Base-by-base conservation (phyloP, 2,888 invertebrate species). In the Himalopsyche kuldschensis region DNA sequence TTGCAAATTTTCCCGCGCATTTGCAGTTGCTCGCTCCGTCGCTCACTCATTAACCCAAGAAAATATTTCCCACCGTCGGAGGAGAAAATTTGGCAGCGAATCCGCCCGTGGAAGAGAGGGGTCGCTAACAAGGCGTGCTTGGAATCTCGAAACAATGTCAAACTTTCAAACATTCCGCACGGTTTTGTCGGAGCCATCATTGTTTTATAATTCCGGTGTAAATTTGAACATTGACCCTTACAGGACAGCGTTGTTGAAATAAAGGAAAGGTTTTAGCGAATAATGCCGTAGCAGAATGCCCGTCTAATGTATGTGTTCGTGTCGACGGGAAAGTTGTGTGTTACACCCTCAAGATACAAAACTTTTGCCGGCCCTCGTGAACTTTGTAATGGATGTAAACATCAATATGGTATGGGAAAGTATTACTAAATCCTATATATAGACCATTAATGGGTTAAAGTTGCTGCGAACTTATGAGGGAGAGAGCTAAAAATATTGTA, bases 101-200 rank as follows among this genome's bases (percentile, higher is more conserved):
- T 15, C 41, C 41, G 41, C 41, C 41, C 41, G 41, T 41, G 41
- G 41, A 41, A 41, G 55, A 55, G 55, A 20, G 55, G 55, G 55
- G 55, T 20, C 55, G 55, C 79, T 79, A 79, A 79, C 79, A 79
- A 79, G 79, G 79, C 79, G 55, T 79, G 48, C 55, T 48, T n/a
- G 79, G 79, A 79, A 79, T 79, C 55, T 79, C 27, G 79, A 55
- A 79, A 79, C 79, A 79, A 79, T 79, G 79, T 79, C 79, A 79
- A 79, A 79, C 48, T 79, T 79, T 31, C 78, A 78, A 78, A 78
- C 78, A 78, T 27, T 47, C 35, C 79, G 55, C 48, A 79, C 79
- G 79, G 48, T 79, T 79, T 78, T 79, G 79, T 79, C 24, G 48
- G 24, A 55, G 30, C 47, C 32, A 47, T 79, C 55, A 47, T 48